Base-by-base conservation (phyloP, 2,113 vertebrate species). In the Colossoma macropomum region DNA sequence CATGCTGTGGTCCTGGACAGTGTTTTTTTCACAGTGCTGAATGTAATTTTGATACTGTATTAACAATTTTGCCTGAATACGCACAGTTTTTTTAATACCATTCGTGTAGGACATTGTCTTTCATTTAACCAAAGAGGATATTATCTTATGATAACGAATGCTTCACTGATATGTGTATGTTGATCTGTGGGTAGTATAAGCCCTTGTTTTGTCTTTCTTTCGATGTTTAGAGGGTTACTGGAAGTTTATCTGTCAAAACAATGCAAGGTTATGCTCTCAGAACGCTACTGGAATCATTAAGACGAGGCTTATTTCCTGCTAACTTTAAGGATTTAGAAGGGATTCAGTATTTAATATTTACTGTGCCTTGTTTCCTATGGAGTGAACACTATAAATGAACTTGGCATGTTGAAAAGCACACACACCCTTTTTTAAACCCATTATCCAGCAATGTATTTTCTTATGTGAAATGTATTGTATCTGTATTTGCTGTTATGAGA, bases 321-420 rank as follows among this genome's bases (percentile, higher is more conserved):
- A 28, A 7, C 38, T 62, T 45, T 79, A 79, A 9, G 91, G 92
- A 92, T 92, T 92, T 91, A 94, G 94, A 93, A 92, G 92, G 89
- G 93, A 90, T 95, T n/a, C n/a, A n/a, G 88, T 94, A 92, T 52
- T 52, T 8, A 56, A 6, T 21, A 56, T 92, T 94, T 91, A 89
- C 94, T 93, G 93, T 96, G 95, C 95, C 94, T 95, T 96, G 93
- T 77, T 86, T 62, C 56, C 60, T 79, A 75, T 38, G 52, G 60
- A 52, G 19, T 45, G 12, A 45, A 15, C 27, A 27, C 34, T 52
- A 21, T 13, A 23, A 19, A 69, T 23, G 10, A 66, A 54, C n/a
- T 54, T 60, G 4, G 74, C 38, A 77, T 60, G 60, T 78, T 59
- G 1, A 74, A 72, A 38, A 23, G 30, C 68, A 48, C 56, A 50